phyloP scores from a whole-genome alignment of 2,797 vertebrate species.

The Liparis tanakae region DNA sequence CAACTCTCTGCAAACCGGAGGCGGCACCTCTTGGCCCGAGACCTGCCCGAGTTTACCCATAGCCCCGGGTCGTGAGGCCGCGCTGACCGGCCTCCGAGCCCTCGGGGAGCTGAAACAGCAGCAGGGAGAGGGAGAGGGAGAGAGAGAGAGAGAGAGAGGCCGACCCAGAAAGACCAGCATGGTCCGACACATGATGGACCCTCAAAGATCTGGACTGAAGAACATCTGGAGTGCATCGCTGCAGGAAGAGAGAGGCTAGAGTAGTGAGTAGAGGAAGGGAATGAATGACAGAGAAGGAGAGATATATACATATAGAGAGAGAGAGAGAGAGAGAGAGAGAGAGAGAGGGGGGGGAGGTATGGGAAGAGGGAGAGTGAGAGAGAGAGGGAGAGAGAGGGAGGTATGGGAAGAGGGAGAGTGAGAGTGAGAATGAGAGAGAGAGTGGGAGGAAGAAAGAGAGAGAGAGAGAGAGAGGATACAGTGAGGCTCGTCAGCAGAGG shows the following conservation, averaged over 20 bases:
- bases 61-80: slow-evolving; percentile 69
- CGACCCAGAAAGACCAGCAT: slow-evolving; percentile 80
- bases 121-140: slow-evolving; percentile 39
- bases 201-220: slow-evolving; percentile 41
- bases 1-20: slow-evolving; percentile 77
- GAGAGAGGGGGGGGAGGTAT: no score
- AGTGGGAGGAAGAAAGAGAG: neutral
- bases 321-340: neutral
- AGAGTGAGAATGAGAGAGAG: neutral
- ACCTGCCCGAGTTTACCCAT: slow-evolving; percentile 83
- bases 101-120: slow-evolving; percentile 60
- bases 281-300: neutral
- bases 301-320: neutral
- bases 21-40: slow-evolving; percentile 78
- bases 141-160: slow-evolving; percentile 48
- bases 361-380: neutral
- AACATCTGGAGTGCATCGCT: slow-evolving; percentile 75
- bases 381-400: no score
- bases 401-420: slow-evolving; percentile 3
- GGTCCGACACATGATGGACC: slow-evolving; percentile 61
- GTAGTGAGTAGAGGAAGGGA: slow-evolving; percentile 15
- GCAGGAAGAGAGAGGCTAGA: slow-evolving; percentile 9
- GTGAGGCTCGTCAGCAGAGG: slow-evolving; percentile 9
- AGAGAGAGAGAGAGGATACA: slow-evolving; percentile 3
- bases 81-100: slow-evolving; percentile 61